A percentile compares a stretch with the other conserved stretches of the same genome.
phyloP scores from a whole-genome alignment of 2,797 vertebrate species.

The Melanotaenia trifasciata region DNA sequence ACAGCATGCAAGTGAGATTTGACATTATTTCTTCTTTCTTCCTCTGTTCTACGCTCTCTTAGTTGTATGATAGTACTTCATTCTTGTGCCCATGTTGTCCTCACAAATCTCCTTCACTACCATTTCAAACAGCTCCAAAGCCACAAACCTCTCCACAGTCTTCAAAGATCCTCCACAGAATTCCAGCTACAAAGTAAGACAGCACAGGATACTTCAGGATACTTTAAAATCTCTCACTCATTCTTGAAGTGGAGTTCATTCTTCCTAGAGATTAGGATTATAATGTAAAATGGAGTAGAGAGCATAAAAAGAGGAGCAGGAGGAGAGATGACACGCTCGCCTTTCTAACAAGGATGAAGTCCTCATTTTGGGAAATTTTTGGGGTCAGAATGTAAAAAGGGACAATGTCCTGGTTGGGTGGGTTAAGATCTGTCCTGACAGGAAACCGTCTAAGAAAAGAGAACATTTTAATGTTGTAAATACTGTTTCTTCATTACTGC shows the following conservation, averaged over 20 bases:
- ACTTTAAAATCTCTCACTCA: slow-evolving; percentile 36
- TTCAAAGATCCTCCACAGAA: slow-evolving; percentile 23
- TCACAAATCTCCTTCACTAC: slow-evolving; percentile 32
- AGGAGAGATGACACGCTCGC: slow-evolving; percentile 10
- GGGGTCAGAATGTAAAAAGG: slow-evolving; percentile 29
- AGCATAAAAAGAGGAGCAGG: slow-evolving; percentile 13
- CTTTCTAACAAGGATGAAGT: slow-evolving; percentile 19
- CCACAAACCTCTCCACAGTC: slow-evolving; percentile 25
- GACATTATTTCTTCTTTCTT: background rate
- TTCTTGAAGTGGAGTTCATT: slow-evolving; percentile 36
- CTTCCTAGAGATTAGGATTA: slow-evolving; percentile 62
- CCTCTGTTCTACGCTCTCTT: slow-evolving; percentile 11
- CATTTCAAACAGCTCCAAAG: slow-evolving; percentile 31
- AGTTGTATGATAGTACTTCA: slow-evolving; percentile 42
- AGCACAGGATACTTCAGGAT: slow-evolving; percentile 26
- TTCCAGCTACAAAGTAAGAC: slow-evolving; percentile 34
- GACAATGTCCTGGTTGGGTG: slow-evolving; percentile 21
- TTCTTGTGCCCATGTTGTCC: slow-evolving; percentile 42
- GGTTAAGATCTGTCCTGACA: slow-evolving; percentile 36
- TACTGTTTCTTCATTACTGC: background rate
- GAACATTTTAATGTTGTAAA: slow-evolving; percentile 14
- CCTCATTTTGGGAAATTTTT: slow-evolving; percentile 10
- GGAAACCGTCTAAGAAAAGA: slow-evolving; percentile 23
- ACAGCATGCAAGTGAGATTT: slow-evolving; percentile 26
- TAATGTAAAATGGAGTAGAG: slow-evolving; percentile 15